phyloP scores from a whole-genome alignment of 64 coral and sea anemone genomes.

The Montipora cactus region DNA sequence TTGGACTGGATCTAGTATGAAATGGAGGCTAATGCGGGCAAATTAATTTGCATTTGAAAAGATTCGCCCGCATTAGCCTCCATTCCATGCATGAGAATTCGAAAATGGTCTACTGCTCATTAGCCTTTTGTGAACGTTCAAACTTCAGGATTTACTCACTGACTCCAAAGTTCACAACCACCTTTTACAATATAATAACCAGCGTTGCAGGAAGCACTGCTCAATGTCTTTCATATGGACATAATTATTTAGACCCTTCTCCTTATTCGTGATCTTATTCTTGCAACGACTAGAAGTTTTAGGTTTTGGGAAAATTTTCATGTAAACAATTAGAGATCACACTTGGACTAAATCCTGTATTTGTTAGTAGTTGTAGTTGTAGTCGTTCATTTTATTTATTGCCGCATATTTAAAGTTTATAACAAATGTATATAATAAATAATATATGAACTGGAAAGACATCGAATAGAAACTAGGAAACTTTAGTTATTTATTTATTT shows the following conservation, averaged over 20 bases:
- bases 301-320: too few species aligned
- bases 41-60: too few species aligned
- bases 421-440: not conserved
- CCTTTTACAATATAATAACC: not conserved
- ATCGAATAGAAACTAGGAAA: not conserved
- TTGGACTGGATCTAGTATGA: too few species aligned
- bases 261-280: not conserved
- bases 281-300: not conserved
- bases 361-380: not conserved
- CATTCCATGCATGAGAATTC: too few species aligned
- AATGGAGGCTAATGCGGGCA: too few species aligned
- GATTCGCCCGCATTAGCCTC: too few species aligned
- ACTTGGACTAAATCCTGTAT: not conserved
- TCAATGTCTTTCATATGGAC: not conserved
- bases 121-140: too few species aligned
- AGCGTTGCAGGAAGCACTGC: not conserved
- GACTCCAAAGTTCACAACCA: too few species aligned
- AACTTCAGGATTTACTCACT: too few species aligned
- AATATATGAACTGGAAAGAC: not conserved
- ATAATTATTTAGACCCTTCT: too few species aligned
- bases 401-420: not conserved
- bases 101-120: too few species aligned
- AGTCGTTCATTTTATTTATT: slow-evolving; percentile 29
- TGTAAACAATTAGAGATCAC: too few species aligned
- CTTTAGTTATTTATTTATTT: not conserved